These are phyloP conservation scores for Xylota segnis DNA, from an alignment of 2,888 invertebrate species.

Conservation along the genomic window DNA sequence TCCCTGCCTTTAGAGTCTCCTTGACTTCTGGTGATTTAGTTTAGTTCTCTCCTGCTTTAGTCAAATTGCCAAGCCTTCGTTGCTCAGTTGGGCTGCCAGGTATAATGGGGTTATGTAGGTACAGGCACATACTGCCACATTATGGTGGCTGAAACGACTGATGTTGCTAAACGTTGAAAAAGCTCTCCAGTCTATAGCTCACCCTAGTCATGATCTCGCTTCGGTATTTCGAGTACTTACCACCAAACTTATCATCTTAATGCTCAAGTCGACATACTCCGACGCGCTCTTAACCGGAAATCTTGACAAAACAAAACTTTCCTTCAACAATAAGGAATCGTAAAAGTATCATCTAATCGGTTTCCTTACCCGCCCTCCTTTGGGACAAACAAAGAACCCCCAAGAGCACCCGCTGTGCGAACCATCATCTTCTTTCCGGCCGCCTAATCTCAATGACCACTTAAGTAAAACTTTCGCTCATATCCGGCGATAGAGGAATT, in stretches of 20 bases:
- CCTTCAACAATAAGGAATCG: constrained; percentile 53
- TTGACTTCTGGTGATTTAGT: too few relatives aligned
- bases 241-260: constrained; percentile 30
- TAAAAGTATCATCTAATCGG: constrained; percentile 67
- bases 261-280: constrained; percentile 40
- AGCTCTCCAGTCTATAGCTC: too few relatives aligned
- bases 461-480: constrained; percentile 72
- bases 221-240: not conserved
- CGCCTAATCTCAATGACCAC: constrained; percentile 76
- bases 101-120: too few relatives aligned
- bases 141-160: too few relatives aligned
- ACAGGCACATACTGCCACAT: too few relatives aligned
- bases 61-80: too few relatives aligned
- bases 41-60: too few relatives aligned
- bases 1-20: too few relatives aligned
- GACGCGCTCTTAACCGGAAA: constrained; percentile 50
- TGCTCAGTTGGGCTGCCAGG: too few relatives aligned
- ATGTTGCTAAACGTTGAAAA: too few relatives aligned
- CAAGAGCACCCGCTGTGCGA: constrained; percentile 34
- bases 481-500: constrained; percentile 74
- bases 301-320: constrained; percentile 59
- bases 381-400: constrained; percentile 9
- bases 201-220: not conserved
- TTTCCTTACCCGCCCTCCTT: constrained; percentile 46
- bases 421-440: constrained; percentile 71